Base-by-base conservation (phyloP, 2,888 invertebrate species). In the Acrobasis consociella region DNA sequence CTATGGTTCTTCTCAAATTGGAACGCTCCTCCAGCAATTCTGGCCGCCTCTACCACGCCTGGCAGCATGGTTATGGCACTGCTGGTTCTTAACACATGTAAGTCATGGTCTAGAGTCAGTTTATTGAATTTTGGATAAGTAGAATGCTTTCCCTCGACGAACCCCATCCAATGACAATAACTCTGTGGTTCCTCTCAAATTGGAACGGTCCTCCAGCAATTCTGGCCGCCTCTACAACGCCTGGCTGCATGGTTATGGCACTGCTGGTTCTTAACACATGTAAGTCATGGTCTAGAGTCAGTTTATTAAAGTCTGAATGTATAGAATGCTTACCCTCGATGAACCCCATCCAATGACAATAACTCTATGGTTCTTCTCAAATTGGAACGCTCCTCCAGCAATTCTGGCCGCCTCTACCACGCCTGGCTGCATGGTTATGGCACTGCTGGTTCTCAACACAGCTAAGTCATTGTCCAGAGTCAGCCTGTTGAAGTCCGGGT, bases 101-200 rank as follows among this genome's bases (percentile, higher is more conserved):
- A n/a, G n/a, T n/a, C n/a, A n/a, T n/a, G n/a, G n/a, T n/a, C n/a
- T n/a, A n/a, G n/a, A n/a, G n/a, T n/a, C n/a, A n/a, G n/a, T n/a
- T n/a, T n/a, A n/a, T n/a, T n/a, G n/a, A n/a, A n/a, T n/a, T n/a
- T n/a, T n/a, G n/a, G n/a, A n/a, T n/a, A n/a, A n/a, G n/a, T n/a
- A 53, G 11, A 39, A 58, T 49, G 62, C 78, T 82, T 71, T 88
- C 89, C 58, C 78, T 74, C 1, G 73, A 72, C 7, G 76, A 78
- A 2, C 89, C 90, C 87, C 87, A 91, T 62, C 90, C 90, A 49
- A 88, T 83, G 55, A 84, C 90, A 63, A 64, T 69, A 0, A 90
- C 79, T 0, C 46, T 53, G 60, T 83, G 78, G 46, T 79, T 78
- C 7, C 65, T 71, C 1, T 62, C 58, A 17, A 87, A 73, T 0